phyloP scores from a whole-genome alignment of 2,113 vertebrate species.

The Agelaius tricolor region DNA sequence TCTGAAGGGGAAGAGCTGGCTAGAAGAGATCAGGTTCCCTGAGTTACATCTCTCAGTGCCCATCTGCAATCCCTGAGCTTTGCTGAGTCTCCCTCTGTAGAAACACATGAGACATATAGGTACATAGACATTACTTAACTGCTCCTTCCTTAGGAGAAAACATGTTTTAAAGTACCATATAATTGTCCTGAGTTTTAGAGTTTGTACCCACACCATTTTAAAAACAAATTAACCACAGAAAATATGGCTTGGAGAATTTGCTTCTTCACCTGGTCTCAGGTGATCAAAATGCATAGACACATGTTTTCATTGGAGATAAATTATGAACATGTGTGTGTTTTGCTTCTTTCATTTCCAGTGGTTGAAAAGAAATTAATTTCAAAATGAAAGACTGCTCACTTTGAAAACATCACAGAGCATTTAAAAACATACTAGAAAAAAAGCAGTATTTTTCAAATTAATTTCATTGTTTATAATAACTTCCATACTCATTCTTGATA shows the following conservation, averaged over 20 bases:
- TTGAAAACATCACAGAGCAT: not conserved
- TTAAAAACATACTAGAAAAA: not conserved
- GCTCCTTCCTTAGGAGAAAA: not conserved
- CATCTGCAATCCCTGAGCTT: not conserved
- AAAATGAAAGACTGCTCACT: not conserved
- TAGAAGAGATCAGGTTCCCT: not conserved
- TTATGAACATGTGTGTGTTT: fast-evolving
- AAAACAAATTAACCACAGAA: not conserved
- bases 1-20: not conserved
- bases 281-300: not conserved
- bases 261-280: not conserved
- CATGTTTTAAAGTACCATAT: not conserved
- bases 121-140: not conserved
- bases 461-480: not conserved
- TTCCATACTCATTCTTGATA: not conserved
- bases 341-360: not conserved
- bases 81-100: not conserved
- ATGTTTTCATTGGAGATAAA: not conserved
- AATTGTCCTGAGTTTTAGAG: not conserved
- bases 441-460: not conserved
- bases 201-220: not conserved
- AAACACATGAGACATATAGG: fast-evolving
- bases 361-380: not conserved
- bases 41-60: not conserved
- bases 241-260: not conserved